Evolutionary conservation across 2,888 invertebrate species (phyloP).

Genomic region (Notodonta ziczac): DNA sequence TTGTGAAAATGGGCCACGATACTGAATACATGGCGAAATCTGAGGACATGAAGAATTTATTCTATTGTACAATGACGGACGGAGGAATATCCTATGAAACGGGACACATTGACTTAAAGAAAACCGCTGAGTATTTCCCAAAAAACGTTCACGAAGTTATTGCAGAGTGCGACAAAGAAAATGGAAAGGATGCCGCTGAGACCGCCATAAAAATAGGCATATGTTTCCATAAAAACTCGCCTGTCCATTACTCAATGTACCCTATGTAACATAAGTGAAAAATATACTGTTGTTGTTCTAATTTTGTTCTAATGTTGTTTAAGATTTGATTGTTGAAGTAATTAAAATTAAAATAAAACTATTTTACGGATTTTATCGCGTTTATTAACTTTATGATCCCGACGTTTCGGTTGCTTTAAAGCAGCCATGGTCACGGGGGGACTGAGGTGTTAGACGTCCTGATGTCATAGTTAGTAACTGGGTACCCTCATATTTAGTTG

Average conservation of each 20-base stretch:
- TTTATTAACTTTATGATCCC: too few relatives aligned
- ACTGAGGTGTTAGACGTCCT: too few relatives aligned
- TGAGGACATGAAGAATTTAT: neutral
- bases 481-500: too few relatives aligned
- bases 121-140: neutral
- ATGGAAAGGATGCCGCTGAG: neutral
- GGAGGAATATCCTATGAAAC: neutral
- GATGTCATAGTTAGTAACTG: too few relatives aligned
- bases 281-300: too few relatives aligned
- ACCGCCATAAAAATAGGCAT: neutral
- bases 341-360: too few relatives aligned
- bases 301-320: too few relatives aligned
- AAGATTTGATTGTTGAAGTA: too few relatives aligned
- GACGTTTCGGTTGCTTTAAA: too few relatives aligned
- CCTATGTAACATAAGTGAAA: neutral
- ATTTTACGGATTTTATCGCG: too few relatives aligned
- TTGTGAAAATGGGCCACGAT: slow-evolving; percentile 15
- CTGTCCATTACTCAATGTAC: neutral
- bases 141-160: neutral
- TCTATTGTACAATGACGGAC: neutral
- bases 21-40: neutral
- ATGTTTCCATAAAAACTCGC: neutral
- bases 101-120: neutral
- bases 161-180: neutral
- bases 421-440: too few relatives aligned